Evolutionary conservation across 1,140 invertebrate species (phyloP).

Genomic region (Drosophila leontia): DNA sequence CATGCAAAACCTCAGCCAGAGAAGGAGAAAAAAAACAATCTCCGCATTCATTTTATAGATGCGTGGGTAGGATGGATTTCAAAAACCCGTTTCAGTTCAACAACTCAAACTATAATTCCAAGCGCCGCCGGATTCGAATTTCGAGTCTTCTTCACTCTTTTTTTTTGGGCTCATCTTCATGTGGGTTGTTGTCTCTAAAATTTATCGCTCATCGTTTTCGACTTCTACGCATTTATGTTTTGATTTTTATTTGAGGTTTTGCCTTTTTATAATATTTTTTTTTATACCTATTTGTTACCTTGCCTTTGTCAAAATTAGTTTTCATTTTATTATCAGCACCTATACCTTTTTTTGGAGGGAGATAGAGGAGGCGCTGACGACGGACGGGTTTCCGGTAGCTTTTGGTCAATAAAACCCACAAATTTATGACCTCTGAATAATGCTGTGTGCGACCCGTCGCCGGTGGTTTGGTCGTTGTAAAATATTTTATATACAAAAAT

Average conservation of each 20-base stretch:
- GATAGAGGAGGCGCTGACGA: constrained; percentile 28
- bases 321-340: constrained; percentile 71
- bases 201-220: constrained; percentile 70
- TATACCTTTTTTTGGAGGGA: constrained; percentile 40
- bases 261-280: constrained; percentile 30
- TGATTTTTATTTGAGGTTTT: constrained; percentile 29
- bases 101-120: constrained; percentile 30
- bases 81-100: constrained; percentile 37
- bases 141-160: background rate
- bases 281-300: constrained; percentile 35
- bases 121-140: constrained; percentile 30
- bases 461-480: constrained; percentile 51
- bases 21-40: constrained; percentile 19
- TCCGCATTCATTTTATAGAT: constrained; percentile 23
- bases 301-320: constrained; percentile 74
- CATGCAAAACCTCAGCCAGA: constrained; percentile 30
- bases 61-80: constrained; percentile 22
- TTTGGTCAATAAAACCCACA: constrained; percentile 70
- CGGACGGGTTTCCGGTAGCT: constrained; percentile 68
- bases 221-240: constrained; percentile 65
- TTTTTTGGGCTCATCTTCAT: constrained; percentile 27
- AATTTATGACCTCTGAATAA: constrained; percentile 64
- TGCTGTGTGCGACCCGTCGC: constrained; percentile 40
- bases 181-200: constrained; percentile 71
- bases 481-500: constrained; percentile 67